Base-by-base conservation (phyloP, 1,140 invertebrate species). In the Saccostrea echinata region DNA sequence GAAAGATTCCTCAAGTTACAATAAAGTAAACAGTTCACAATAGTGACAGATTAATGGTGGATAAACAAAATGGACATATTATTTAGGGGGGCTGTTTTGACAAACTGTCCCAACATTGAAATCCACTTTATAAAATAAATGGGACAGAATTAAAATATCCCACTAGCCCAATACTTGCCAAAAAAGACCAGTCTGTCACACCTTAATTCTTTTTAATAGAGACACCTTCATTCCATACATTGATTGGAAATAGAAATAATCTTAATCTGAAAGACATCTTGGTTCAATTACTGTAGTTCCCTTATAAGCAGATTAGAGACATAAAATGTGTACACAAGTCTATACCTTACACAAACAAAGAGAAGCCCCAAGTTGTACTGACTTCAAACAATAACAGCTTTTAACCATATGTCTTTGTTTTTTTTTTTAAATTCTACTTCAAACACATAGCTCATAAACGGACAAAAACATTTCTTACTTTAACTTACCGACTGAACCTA, bases 1-100 rank as follows among this genome's bases (percentile, higher is more conserved):
- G 30, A 30, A 76, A 76, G 27, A 76, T 30, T 30, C 27, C 30
- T 76, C 24, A 30, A 30, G 68, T 76, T 76, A 30, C 68, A 30
- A 24, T 43, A 64, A 24, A 64, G 68, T 33, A 76, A 27, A 76
- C 68, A 76, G 24, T 30, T 71, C 24, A 27, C 64, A 71, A 71
- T 76, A 33, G 24, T 76, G 68, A 76, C 68, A 76, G 24, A 16
- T 76, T 76, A 30, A 76, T 76, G 27, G 30, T 30, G 30, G 68
- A 76, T 30, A 76, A 76, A 76, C 68, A 76, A 76, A 9, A 21
- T n/a, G 18, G 55, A 61, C 13, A 61, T 61, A 61, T 61, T 18
- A 61, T 61, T 61, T 61, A 21, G 27, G 68, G 24, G 18, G 57
- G 30, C 12, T 76, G 27, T 30, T 76, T 76, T 18, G 30, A 76